phyloP scores from a whole-genome alignment of 2,797 vertebrate species.

The Enteromius afrohamiltoni region DNA sequence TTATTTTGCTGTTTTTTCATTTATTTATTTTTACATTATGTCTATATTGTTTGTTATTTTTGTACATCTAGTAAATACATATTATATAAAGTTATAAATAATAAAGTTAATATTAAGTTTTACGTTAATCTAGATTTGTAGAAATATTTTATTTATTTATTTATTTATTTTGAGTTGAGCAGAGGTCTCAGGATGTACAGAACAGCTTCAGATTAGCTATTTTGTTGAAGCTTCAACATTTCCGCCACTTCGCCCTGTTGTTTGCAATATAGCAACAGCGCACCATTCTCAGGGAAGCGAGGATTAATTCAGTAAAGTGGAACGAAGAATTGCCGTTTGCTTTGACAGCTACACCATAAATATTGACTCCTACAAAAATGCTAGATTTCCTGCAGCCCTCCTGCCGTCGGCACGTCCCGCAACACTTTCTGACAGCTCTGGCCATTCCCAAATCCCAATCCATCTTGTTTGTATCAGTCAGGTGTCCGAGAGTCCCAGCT shows the following conservation, averaged over 20 bases:
- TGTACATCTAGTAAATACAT: neutral
- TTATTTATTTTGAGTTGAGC: neutral
- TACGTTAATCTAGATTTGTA: neutral
- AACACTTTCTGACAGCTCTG: constrained; percentile 35
- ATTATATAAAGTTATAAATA: no score
- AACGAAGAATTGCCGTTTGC: constrained; percentile 41
- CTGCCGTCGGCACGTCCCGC: constrained; percentile 18
- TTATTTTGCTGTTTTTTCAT: neutral
- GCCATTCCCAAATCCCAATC: constrained; percentile 45
- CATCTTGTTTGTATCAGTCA: constrained; percentile 37
- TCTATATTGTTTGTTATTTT: neutral
- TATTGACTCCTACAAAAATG: constrained; percentile 43
- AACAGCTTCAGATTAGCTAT: neutral
- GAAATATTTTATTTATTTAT: no score
- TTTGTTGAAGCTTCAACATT: neutral
- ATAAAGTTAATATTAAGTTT: no score
- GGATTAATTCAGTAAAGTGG: constrained; percentile 19
- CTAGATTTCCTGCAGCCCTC: constrained; percentile 39
- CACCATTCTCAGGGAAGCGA: neutral
- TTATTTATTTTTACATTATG: no score
- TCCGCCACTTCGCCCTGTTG: neutral
- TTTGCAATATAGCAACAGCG: constrained; percentile 4
- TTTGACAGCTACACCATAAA: constrained; percentile 48
- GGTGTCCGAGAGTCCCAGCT: constrained; percentile 28
- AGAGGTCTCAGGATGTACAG: neutral